Conservation (phyloP, 2,888 invertebrate species). For the Cantharis rufa region DNA sequence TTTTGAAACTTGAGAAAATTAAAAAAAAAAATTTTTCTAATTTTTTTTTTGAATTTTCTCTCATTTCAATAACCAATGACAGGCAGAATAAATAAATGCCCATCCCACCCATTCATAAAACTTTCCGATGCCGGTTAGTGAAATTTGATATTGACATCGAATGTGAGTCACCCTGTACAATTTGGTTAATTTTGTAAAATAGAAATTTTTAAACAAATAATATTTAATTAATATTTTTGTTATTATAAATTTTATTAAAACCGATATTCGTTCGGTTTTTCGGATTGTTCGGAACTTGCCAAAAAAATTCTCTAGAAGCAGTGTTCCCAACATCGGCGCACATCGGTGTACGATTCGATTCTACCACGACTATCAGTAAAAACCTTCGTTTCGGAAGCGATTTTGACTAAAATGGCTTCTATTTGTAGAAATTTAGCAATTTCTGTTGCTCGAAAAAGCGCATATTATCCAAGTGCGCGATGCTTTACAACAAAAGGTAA, state of each 20-base stretch:
- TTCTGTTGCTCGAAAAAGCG: slow-evolving; percentile 67
- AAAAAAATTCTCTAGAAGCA: background rate
- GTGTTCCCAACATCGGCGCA: background rate
- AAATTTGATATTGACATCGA: background rate
- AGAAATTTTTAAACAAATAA: background rate
- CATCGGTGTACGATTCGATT: background rate
- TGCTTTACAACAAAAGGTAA: slow-evolving; percentile 67
- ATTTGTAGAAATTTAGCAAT: slow-evolving; percentile 73
- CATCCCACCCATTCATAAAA: too few relatives aligned
- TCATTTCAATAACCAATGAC: too few relatives aligned
- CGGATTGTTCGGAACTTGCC: too few relatives aligned
- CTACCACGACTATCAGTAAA: background rate
- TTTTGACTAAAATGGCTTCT: slow-evolving; percentile 69
- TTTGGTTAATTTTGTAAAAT: background rate
- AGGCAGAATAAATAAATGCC: too few relatives aligned
- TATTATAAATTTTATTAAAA: background rate
- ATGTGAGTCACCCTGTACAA: background rate
- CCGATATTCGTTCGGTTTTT: background rate
- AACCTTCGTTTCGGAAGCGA: background rate
- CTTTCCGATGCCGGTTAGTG: too few relatives aligned
- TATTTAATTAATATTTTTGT: background rate
- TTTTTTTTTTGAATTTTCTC: too few relatives aligned
- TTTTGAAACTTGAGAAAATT: too few relatives aligned
- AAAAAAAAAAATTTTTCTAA: too few relatives aligned
- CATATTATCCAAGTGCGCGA: slow-evolving; percentile 65